phyloP scores from a whole-genome alignment of 2,888 invertebrate genomes.

The Eledona agricola region DNA sequence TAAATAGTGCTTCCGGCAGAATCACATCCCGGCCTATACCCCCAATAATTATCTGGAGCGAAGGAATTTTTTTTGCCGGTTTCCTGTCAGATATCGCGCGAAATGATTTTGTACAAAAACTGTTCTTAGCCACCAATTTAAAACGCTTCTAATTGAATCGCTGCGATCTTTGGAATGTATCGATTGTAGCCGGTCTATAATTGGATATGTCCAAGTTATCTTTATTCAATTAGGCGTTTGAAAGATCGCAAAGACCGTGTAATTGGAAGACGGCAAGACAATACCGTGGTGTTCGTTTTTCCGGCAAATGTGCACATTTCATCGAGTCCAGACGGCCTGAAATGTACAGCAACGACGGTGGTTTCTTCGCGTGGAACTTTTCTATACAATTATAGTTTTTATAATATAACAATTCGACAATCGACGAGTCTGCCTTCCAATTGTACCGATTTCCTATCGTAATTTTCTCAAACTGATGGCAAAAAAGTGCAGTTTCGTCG shows the following conservation, averaged over 20 bases:
- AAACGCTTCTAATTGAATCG: constrained; percentile 35
- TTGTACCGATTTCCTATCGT: constrained; percentile 5
- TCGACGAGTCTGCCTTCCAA: constrained; percentile 18
- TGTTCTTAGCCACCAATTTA: background rate
- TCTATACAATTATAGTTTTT: constrained; percentile 32
- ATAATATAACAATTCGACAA: constrained; percentile 28
- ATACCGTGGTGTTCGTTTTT: constrained; percentile 26
- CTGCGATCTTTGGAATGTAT: constrained; percentile 42
- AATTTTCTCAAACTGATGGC: constrained; percentile 5
- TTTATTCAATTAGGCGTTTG: constrained; percentile 45
- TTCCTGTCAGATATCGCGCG: constrained; percentile 1
- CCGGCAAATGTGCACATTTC: constrained; percentile 33
- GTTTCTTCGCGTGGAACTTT: constrained; percentile 36
- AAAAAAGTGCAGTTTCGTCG: constrained; percentile 6
- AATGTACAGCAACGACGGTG: no score
- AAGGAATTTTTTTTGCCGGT: constrained; percentile 2
- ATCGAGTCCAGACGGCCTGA: constrained; percentile 3
- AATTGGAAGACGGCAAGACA: constrained; percentile 25
- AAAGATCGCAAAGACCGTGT: constrained; percentile 20
- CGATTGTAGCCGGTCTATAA: constrained; percentile 41
- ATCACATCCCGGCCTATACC: background rate
- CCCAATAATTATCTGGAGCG: background rate
- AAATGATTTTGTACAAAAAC: constrained; percentile 11
- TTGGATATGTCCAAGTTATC: constrained; percentile 44
- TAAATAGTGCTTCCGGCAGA: constrained; percentile 1